phyloP scores from a whole-genome alignment of 2,888 invertebrate genomes.

The Bombylius discolor region DNA sequence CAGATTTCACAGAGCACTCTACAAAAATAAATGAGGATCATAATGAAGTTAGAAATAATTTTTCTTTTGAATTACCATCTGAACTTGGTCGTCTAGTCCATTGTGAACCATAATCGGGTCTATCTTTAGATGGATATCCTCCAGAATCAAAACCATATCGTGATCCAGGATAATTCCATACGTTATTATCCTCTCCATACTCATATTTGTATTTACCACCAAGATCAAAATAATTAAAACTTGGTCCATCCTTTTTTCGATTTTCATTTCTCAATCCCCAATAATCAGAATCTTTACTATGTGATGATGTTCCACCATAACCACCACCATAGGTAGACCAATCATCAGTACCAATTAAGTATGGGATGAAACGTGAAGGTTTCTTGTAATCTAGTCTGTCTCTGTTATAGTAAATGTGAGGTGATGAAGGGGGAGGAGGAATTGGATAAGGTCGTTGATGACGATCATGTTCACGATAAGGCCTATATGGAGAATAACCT shows the following conservation, averaged over 20 bases:
- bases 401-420: slow-evolving; percentile 27
- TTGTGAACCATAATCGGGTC: slow-evolving; percentile 29
- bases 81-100: slow-evolving; percentile 36
- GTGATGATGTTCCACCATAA: slow-evolving; percentile 39
- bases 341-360: slow-evolving; percentile 40
- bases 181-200: slow-evolving; percentile 30
- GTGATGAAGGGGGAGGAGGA: slow-evolving; percentile 19
- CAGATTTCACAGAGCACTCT: slow-evolving; percentile 65
- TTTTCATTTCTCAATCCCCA: slow-evolving; percentile 40
- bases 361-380: slow-evolving; percentile 40
- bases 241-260: slow-evolving; percentile 25
- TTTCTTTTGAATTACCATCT: slow-evolving; percentile 26
- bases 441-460: slow-evolving; percentile 12
- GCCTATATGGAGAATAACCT: slow-evolving; percentile 27
- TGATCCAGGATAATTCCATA: slow-evolving; percentile 39
- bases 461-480: slow-evolving; percentile 18
- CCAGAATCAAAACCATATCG: slow-evolving; percentile 25
- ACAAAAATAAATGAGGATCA: slow-evolving; percentile 12
- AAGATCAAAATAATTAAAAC: slow-evolving; percentile 36
- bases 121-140: slow-evolving; percentile 17
- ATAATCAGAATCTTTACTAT: slow-evolving; percentile 35
- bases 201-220: slow-evolving; percentile 34
- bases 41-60: not conserved
- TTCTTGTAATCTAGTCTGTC: slow-evolving; percentile 24
- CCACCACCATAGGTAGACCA: slow-evolving; percentile 50